Conservation (phyloP, 64 coral and sea anemone species). For the Platygyra sinensis region DNA sequence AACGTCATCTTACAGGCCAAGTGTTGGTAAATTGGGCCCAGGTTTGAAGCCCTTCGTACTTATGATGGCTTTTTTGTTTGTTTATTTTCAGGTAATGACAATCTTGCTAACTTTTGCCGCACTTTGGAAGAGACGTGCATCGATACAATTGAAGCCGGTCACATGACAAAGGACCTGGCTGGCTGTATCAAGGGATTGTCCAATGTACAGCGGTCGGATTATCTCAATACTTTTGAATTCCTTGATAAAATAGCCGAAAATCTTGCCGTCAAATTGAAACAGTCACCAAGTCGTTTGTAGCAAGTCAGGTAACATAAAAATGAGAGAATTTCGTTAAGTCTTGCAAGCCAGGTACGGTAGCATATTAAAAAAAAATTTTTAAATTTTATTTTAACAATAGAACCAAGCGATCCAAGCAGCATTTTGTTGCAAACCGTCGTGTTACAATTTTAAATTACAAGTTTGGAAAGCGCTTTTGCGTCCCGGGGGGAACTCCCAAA, state of each 20-base stretch:
- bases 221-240: conserved; percentile 99
- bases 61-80: background rate
- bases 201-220: conserved; percentile 85
- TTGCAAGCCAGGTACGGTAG: background rate
- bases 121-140: conserved; percentile 87
- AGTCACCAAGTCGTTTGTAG: conserved; percentile 21
- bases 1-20: too few species aligned
- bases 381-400: too few species aligned
- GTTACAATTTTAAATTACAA: too few species aligned
- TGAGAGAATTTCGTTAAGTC: background rate
- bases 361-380: background rate
- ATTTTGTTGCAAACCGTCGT: too few species aligned
- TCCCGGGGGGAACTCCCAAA: too few species aligned
- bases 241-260: conserved; percentile 96
- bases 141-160: conserved; percentile 90
- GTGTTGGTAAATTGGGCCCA: too few species aligned
- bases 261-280: conserved; percentile 68
- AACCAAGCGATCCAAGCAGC: too few species aligned
- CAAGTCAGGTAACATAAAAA: background rate
- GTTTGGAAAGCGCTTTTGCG: too few species aligned
- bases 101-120: conserved; percentile 75
- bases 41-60: background rate
- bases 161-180: conserved; percentile 97
- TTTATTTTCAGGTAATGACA: conserved; percentile 72
- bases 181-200: conserved; percentile 86